A percentile compares a stretch with the other conserved stretches of the same genome.
phyloP scores from a whole-genome alignment of 2,113 vertebrate species.

The Scolopax mira region DNA sequence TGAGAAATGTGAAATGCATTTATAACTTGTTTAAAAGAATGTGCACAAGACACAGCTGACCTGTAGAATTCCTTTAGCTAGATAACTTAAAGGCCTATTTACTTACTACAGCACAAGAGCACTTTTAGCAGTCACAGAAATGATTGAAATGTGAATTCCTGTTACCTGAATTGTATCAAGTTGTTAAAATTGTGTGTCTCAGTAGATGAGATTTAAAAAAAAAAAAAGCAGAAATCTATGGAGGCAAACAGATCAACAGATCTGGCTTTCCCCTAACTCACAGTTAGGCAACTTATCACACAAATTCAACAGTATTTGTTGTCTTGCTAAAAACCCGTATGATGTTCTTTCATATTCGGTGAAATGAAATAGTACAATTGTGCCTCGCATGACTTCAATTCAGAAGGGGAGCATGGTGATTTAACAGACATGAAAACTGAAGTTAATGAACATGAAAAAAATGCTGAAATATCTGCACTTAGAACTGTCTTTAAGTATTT shows the following conservation, averaged over 20 bases:
- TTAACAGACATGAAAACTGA: neutral
- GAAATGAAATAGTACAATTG: neutral
- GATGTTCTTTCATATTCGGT: neutral
- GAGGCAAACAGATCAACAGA: neutral
- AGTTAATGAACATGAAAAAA: neutral
- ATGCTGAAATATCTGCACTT: neutral
- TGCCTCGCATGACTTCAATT: neutral
- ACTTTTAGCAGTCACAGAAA: slow-evolving; percentile 54
- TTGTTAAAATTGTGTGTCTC: slow-evolving; percentile 13
- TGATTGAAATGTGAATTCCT: slow-evolving; percentile 71
- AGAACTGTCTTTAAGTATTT: neutral
- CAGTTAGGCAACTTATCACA: neutral
- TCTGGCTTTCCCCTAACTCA: neutral
- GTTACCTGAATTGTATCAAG: slow-evolving; percentile 61
- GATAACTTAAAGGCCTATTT: neutral
- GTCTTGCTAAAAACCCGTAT: neutral
- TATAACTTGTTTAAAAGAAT: neutral
- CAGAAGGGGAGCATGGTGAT: neutral
- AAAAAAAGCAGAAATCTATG: neutral
- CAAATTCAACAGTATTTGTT: neutral
- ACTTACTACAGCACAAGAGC: slow-evolving; percentile 33
- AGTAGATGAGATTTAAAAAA: neutral
- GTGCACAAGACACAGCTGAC: neutral
- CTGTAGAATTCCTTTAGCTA: neutral
- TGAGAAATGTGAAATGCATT: neutral